Conservation (phyloP, 64 coral and sea anemone genomes). For the Astreopora myriophthalma region DNA sequence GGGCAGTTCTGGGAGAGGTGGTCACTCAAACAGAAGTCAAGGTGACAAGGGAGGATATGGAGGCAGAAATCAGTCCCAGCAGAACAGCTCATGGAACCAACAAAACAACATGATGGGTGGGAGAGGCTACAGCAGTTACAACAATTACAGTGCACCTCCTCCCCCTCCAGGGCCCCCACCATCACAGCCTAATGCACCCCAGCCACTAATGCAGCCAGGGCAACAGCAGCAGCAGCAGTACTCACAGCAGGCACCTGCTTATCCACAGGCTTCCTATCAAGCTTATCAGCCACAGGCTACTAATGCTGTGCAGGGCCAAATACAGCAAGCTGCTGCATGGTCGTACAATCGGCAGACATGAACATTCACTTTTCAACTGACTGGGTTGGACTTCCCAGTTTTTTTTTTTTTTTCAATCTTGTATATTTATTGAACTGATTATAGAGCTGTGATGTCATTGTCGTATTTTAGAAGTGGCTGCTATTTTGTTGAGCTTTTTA, state of each 20-base stretch:
- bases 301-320: conserved; percentile 38
- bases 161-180: conserved; percentile 58
- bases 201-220: conserved; percentile 73
- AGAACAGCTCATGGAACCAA: conserved; percentile 59
- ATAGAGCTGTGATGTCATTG: not conserved
- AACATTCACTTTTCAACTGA: not conserved
- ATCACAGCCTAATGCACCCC: conserved; percentile 53
- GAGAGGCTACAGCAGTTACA: conserved; percentile 29
- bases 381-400: not conserved
- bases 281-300: conserved; percentile 27
- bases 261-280: conserved; percentile 59
- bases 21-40: conserved; percentile 2
- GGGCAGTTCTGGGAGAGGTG: conserved; percentile 60
- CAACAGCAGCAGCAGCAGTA: conserved; percentile 80
- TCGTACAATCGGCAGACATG: not conserved
- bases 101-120: conserved; percentile 46
- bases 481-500: not conserved
- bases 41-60: conserved; percentile 54
- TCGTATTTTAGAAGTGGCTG: not conserved
- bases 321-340: conserved; percentile 31
- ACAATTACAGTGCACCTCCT: conserved; percentile 46
- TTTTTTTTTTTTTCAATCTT: not conserved
- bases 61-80: conserved; percentile 54
- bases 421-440: conserved; percentile 10
- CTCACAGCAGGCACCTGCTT: conserved; percentile 45